Base-by-base conservation (phyloP, 2,113 vertebrate species). In the Podarcis muralis region DNA sequence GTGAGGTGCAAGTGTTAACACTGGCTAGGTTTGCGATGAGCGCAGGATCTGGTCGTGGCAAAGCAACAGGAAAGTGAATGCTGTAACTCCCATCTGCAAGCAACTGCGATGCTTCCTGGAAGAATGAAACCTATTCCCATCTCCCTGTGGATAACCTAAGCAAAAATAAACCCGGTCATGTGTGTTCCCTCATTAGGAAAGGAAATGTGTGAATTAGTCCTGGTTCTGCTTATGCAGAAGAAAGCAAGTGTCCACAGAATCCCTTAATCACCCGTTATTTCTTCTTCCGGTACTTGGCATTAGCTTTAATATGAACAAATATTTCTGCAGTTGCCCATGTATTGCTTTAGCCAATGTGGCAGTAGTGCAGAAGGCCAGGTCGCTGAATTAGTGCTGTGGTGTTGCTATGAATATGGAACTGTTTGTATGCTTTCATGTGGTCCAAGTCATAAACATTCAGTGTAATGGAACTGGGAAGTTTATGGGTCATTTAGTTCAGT, bases 301-400 rank as follows among this genome's bases (percentile, higher is more conserved):
- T 92, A 93, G 80, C 84, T 92, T 93, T 93, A 85, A 80, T 88
- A 48, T 91, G 88, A 95, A 90, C 77, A 92, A 93, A 85, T 84
- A 86, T 80, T 35, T 95, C 87, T 92, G 65, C 92, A 96, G 89
- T 94, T 97, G 92, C 93, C 95, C 84, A 25, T 86, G 87, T 77
- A 82, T 84, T 88, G 88, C 82, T 86, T 48, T 53, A 85, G 65
- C 15, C 89, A 93, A 92, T 81, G 78, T 43, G 68, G 66, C 0
- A 1, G 87, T 89, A 93, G 87, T 89, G 92, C 84, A 89, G 71
- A 91, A 87, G 74, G 94, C 86, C 83, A 90, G 86, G 86, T 79
- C 83, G 37, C 0, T 27, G 15, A 59, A 93, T 53, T 53, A 88
- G 35, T 0, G 22, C 66, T 83, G 82, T 86, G 87, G 66, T 75